Evolutionary conservation across 1,140 invertebrate species (phyloP), one percentile per base, ranked within the genome.

Genomic region (Trialeurodes vaporariorum): DNA sequence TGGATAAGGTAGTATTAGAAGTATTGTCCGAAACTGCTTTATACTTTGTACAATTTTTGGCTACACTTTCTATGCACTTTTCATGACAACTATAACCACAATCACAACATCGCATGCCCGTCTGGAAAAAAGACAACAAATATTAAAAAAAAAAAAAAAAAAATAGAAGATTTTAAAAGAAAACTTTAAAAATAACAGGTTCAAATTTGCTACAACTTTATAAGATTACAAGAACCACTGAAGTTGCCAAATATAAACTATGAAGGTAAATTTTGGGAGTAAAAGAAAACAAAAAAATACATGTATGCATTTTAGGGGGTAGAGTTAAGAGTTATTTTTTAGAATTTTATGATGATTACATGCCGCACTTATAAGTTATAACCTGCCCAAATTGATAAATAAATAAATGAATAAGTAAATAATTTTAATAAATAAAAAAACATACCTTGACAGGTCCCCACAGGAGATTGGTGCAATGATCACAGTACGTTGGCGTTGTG

Each of bases 31-130:
- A 80, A 1, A 86, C 83, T 66, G 87, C 81, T 77, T 90, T 90
- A 75, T 91, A 95, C 77, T 91, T 94, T 71, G 92, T 93, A 80
- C 94, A 96, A 77, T 94, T 94, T 79, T 94, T 92, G 61, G 93
- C 89, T 25, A 94, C 91, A 65, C 84, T 79, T 65, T 94, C 90
- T 61, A 88, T 86, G 79, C 94, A 97, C 74, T 94, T 94, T 76
- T 98, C 94, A 79, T 98, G 94, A 77, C 92, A 96, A 72, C 91
- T 92, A 75, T 93, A 94, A n/a, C 93, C 93, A 79, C 94, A 98
- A 77, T 97, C 94, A 72, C 89, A 85, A 77, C 94, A 97, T 68
- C 91, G 83, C 77, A 94, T 85, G 5, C 91, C 92, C 75, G 86
- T 85, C 85, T 87, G 75, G 49, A 78, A 77, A 67, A n/a, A n/a